Percentiles rank a stretch among this genome's conserved stretches.
These are phyloP conservation scores for Zoanthus gigantus DNA, from an alignment of 92 coral and sea anemone species.

Conservation along the genomic window DNA sequence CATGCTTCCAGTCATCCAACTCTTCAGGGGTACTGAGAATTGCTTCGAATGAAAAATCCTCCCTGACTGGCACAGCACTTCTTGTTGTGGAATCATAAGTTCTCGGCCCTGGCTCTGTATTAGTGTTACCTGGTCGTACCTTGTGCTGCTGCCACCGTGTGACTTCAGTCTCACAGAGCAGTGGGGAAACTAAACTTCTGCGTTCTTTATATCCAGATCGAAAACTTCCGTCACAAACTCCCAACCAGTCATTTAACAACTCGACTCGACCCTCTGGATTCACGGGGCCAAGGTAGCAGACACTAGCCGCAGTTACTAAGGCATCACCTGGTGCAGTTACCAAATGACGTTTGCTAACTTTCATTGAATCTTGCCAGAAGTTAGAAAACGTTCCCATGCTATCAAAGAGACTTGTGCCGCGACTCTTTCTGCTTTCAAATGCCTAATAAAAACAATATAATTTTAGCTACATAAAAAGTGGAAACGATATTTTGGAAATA, in stretches of 20 bases:
- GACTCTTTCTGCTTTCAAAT: constrained; percentile 75
- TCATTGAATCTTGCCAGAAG: constrained; percentile 78
- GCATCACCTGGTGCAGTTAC: constrained; percentile 94
- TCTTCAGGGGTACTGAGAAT: constrained; percentile 80
- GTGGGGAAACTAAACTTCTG: constrained; percentile 64
- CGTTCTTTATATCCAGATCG: constrained; percentile 48
- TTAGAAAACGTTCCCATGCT: constrained; percentile 74
- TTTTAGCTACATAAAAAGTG: neutral
- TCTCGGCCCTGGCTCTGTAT: constrained; percentile 42
- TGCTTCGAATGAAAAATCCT: constrained; percentile 71
- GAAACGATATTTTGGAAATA: too few relatives aligned
- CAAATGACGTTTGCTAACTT: constrained; percentile 72
- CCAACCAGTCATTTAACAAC: constrained; percentile 88
- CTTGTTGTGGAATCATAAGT: constrained; percentile 47
- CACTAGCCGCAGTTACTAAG: constrained; percentile 86
- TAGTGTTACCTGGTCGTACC: constrained; percentile 12
- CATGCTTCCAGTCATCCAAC: constrained; percentile 81
- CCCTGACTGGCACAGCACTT: constrained; percentile 73
- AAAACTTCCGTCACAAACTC: constrained; percentile 81
- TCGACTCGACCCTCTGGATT: constrained; percentile 78
- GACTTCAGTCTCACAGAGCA: constrained; percentile 57
- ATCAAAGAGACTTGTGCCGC: constrained; percentile 68
- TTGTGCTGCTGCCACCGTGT: neutral
- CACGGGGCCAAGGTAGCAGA: constrained; percentile 95
- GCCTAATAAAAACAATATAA: constrained; percentile 31